Conservation (phyloP, 2,113 vertebrate genomes). For the Suricata suricatta region DNA sequence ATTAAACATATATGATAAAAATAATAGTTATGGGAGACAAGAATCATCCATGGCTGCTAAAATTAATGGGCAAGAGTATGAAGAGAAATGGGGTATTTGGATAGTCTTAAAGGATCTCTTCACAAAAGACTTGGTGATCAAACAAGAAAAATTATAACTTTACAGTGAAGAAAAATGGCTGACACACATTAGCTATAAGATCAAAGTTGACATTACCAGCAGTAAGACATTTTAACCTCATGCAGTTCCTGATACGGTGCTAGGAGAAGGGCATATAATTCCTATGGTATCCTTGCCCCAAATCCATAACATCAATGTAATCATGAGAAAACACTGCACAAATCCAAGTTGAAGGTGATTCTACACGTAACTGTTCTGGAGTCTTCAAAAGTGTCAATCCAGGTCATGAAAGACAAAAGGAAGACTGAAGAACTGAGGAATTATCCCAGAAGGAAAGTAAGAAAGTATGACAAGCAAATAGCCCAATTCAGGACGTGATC, state of each 20-base stretch:
- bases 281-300: neutral
- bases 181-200: neutral
- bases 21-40: neutral
- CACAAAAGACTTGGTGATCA: neutral
- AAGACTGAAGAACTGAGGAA: neutral
- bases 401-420: neutral
- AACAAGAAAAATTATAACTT: neutral
- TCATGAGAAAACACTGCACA: neutral
- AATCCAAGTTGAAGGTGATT: neutral
- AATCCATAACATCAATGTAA: neutral
- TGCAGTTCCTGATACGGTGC: neutral
- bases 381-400: neutral
- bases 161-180: neutral
- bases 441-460: neutral
- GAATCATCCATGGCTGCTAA: neutral
- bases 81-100: neutral
- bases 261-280: neutral
- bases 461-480: neutral
- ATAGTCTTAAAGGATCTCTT: neutral
- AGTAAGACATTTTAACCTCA: neutral
- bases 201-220: neutral
- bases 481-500: neutral
- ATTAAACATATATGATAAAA: neutral
- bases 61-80: neutral
- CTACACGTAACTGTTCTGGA: neutral